These are phyloP conservation scores for Chrysotoxum bicinctum DNA, from an alignment of 2,888 invertebrate species.

Conservation along the genomic window DNA sequence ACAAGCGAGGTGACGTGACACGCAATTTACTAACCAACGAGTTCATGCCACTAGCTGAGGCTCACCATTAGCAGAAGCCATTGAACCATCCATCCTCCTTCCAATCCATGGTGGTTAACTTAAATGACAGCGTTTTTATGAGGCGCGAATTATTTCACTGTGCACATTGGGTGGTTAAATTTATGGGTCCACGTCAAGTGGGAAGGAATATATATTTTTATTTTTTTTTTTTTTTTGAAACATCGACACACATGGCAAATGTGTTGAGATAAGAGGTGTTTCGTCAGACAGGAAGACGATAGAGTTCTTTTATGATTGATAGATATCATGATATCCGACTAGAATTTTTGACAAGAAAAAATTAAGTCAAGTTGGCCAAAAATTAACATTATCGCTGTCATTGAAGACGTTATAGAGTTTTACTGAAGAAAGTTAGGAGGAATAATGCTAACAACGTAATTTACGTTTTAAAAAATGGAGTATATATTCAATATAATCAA, in stretches of 20 bases:
- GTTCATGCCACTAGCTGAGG: constrained; percentile 33
- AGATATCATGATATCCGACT: background rate
- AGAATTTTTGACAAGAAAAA: background rate
- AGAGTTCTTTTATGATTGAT: background rate
- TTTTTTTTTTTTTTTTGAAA: background rate
- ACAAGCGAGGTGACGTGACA: constrained; percentile 70
- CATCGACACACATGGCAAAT: background rate
- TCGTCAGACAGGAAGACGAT: background rate
- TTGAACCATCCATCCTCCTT: constrained; percentile 25
- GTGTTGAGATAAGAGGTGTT: constrained; percentile 4
- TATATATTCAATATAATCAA: no score
- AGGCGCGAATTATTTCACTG: constrained; percentile 46
- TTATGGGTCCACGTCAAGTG: constrained; percentile 40
- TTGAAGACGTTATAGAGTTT: background rate
- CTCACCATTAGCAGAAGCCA: constrained; percentile 13
- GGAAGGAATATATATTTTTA: background rate
- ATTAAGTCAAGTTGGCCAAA: background rate
- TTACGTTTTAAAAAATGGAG: no score
- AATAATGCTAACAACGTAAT: no score
- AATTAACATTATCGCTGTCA: background rate
- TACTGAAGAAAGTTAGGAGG: background rate
- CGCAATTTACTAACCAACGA: constrained; percentile 70
- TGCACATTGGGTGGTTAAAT: constrained; percentile 26
- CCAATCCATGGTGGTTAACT: background rate
- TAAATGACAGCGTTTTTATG: constrained; percentile 56